Evolutionary conservation across 2,113 vertebrate genomes (phyloP).

Genomic region (Brachypteracias leptosomus): DNA sequence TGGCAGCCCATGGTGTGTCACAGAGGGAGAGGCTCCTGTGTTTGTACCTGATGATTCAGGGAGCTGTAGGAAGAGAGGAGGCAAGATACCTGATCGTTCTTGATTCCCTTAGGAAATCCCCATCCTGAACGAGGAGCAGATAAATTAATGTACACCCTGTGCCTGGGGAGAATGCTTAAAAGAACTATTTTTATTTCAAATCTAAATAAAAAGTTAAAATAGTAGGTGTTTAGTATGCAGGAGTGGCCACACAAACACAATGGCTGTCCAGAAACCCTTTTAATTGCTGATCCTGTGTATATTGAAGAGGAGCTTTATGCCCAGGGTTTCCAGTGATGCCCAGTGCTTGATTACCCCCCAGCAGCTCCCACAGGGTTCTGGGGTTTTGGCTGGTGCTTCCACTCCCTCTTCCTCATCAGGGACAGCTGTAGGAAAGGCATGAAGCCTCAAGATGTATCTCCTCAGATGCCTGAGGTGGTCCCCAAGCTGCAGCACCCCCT

Average conservation of each 20-base stretch:
- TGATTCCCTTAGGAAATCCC: neutral
- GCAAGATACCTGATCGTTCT: accelerated
- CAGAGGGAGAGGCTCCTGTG: neutral
- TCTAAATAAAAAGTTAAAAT: neutral
- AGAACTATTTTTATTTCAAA: neutral
- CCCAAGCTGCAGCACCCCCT: neutral
- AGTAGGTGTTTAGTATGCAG: neutral
- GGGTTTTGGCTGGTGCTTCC: neutral
- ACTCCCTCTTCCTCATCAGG: neutral
- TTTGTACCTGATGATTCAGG: neutral
- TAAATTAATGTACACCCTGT: neutral
- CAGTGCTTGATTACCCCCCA: neutral
- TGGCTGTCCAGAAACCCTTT: neutral
- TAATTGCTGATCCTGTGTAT: neutral
- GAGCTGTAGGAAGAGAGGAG: neutral
- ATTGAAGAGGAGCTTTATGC: neutral
- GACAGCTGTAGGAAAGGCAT: neutral
- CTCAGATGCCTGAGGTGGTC: neutral
- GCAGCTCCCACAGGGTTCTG: neutral
- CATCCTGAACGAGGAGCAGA: accelerated
- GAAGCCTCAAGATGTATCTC: accelerated
- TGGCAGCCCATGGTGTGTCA: accelerated
- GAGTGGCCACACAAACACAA: neutral
- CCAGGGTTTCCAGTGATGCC: neutral
- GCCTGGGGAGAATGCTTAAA: neutral